A percentile compares a stretch with the other conserved stretches of the same genome.
Conservation (phyloP, 2,797 vertebrate species). For the Anguilla pacifica region DNA sequence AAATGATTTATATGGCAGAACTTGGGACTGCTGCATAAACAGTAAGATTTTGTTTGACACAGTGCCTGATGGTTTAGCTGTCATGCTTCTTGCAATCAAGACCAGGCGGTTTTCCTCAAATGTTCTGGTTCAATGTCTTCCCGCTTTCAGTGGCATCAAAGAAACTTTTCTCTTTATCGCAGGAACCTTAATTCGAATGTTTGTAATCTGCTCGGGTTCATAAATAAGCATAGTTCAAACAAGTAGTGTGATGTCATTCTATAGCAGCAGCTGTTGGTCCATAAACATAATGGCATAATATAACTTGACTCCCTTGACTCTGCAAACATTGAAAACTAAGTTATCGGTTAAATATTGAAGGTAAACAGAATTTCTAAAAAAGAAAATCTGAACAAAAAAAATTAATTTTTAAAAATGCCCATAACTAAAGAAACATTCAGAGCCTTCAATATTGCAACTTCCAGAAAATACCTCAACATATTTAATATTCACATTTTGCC, state of each 20-base stretch:
- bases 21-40: not conserved
- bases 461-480: too few species aligned
- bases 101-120: not conserved
- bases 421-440: not conserved
- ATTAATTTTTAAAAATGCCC: too few species aligned
- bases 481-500: not conserved
- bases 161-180: not conserved
- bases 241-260: conserved; percentile 12
- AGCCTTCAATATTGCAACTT: not conserved
- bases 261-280: not conserved
- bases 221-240: conserved; percentile 14
- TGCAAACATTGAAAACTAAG: not conserved
- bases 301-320: too few species aligned
- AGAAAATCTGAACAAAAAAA: too few species aligned
- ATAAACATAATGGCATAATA: not conserved
- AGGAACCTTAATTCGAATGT: not conserved
- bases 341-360: not conserved
- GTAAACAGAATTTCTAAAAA: not conserved
- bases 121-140: not conserved
- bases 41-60: not conserved
- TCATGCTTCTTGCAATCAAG: not conserved
- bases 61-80: not conserved
- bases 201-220: not conserved
- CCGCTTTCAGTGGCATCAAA: not conserved
- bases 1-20: not conserved